phyloP scores from a whole-genome alignment of 2,113 vertebrate species.

The Tapirus terrestris region DNA sequence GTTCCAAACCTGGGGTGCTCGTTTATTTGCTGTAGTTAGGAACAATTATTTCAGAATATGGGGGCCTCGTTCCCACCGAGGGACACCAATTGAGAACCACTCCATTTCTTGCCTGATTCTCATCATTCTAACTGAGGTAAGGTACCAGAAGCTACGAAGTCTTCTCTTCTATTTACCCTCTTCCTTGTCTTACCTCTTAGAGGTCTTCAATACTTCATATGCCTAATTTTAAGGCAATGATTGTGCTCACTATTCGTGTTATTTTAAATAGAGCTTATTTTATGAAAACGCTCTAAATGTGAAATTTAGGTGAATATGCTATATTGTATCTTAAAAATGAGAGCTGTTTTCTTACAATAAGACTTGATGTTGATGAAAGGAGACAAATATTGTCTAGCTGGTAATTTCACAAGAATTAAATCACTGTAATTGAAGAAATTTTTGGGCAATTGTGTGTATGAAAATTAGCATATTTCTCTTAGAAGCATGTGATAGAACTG shows the following conservation, averaged over 20 bases:
- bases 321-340: not conserved
- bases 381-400: slow-evolving; percentile 24
- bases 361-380: slow-evolving; percentile 48
- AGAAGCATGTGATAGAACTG: not conserved
- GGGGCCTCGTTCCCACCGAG: not conserved
- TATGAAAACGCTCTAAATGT: not conserved
- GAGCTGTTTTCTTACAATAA: slow-evolving; percentile 36
- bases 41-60: not conserved
- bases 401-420: slow-evolving; percentile 28
- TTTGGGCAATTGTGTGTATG: not conserved
- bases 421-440: not conserved
- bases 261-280: slow-evolving; percentile 27
- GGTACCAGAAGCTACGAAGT: not conserved
- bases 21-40: not conserved
- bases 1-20: not conserved
- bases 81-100: not conserved
- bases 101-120: not conserved
- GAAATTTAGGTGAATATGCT: not conserved
- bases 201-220: not conserved
- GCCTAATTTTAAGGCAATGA: not conserved
- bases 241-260: not conserved
- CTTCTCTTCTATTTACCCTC: not conserved
- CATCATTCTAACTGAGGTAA: not conserved
- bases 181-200: not conserved
- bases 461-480: slow-evolving; percentile 35